Conservation (phyloP, 2,888 invertebrate species). For the Scaptomyza polygonia region DNA sequence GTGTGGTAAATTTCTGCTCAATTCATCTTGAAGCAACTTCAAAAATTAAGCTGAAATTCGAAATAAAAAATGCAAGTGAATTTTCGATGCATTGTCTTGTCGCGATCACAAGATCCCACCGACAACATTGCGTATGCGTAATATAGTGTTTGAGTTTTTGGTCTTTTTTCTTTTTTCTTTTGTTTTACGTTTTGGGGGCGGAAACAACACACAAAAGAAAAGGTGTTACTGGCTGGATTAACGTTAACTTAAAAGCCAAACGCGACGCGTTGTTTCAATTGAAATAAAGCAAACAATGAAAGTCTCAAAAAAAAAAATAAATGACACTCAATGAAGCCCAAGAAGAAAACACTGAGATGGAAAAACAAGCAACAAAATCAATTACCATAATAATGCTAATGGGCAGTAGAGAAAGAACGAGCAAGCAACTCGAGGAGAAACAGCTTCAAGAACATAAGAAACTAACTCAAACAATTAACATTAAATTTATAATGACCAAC, state of each 20-base stretch:
- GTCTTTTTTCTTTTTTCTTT: conserved; percentile 23
- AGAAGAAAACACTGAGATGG: conserved; percentile 44
- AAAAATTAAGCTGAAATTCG: conserved; percentile 10
- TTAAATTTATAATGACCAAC: conserved; percentile 15
- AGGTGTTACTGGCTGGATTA: conserved; percentile 23
- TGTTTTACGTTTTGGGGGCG: conserved; percentile 20
- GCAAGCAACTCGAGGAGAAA: conserved; percentile 11
- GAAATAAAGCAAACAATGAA: conserved; percentile 50
- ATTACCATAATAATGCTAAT: conserved; percentile 70
- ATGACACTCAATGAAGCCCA: conserved; percentile 43
- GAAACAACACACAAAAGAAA: conserved; percentile 58
- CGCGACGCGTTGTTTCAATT: conserved; percentile 34
- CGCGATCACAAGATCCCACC: conserved; percentile 33
- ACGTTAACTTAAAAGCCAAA: conserved; percentile 13
- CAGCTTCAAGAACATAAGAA: conserved; percentile 3
- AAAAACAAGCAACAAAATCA: conserved; percentile 35
- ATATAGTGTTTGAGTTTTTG: conserved; percentile 38
- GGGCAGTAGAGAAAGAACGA: conserved; percentile 37
- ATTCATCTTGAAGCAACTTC: conserved; percentile 25
- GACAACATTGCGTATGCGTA: conserved; percentile 57
- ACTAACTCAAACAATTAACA: conserved; percentile 39
- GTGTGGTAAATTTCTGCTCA: conserved; percentile 57
- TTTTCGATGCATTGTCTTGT: conserved; percentile 59
- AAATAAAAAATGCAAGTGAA: conserved; percentile 52
- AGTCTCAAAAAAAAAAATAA: conserved; percentile 26